Conservation (phyloP, 1,140 invertebrate genomes). For the Acromyrmex heyeri region DNA sequence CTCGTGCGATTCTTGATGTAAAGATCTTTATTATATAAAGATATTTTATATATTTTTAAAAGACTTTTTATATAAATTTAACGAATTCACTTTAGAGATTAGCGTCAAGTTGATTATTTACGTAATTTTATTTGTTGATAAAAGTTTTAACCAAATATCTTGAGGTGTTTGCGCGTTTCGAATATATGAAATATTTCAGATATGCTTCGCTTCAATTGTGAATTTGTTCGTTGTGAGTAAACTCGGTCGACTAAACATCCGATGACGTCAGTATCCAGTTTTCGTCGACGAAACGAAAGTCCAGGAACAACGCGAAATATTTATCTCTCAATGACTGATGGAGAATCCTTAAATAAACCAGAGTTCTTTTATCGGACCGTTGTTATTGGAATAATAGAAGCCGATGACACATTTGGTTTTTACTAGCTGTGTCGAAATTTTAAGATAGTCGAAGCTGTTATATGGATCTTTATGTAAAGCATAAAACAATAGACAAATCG, state of each 20-base stretch:
- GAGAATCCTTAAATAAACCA: constrained; percentile 35
- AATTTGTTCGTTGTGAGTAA: constrained; percentile 30
- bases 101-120: neutral
- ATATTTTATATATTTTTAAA: no score
- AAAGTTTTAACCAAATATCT: neutral
- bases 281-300: neutral
- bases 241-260: constrained; percentile 20
- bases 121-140: neutral
- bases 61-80: no score
- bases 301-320: constrained; percentile 30
- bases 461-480: neutral
- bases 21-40: neutral
- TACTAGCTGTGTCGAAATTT: neutral
- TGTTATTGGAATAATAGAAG: constrained; percentile 16
- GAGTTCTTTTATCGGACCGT: constrained; percentile 22
- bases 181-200: neutral
- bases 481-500: neutral
- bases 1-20: neutral
- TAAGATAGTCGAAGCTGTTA: neutral
- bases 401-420: constrained; percentile 17
- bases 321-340: constrained; percentile 26
- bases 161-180: neutral
- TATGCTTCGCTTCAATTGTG: neutral
- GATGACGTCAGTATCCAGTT: constrained; percentile 20
- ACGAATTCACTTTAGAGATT: neutral